Evolutionary conservation across 1,140 invertebrate genomes (phyloP).

Genomic region (Lepidurus apus): DNA sequence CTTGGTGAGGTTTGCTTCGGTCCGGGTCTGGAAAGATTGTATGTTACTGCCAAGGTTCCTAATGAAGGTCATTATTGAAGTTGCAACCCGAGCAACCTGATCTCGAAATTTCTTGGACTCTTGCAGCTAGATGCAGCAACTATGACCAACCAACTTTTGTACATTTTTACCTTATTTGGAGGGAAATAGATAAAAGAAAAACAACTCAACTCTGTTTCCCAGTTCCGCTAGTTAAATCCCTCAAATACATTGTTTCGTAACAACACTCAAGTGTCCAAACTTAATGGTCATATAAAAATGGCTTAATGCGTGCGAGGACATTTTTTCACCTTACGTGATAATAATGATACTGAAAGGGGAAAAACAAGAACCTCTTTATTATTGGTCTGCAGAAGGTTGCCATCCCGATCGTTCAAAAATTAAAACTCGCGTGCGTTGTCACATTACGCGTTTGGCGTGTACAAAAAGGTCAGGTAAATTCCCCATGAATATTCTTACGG

Average conservation of each 20-base stretch:
- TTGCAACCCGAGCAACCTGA: not conserved
- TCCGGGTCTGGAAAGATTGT: not conserved
- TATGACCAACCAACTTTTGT: not conserved
- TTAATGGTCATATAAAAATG: no score
- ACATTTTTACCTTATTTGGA: not conserved
- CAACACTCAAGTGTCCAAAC: no score
- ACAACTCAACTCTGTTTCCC: no score
- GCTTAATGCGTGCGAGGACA: no score
- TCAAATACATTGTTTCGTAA: no score
- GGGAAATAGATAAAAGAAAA: not conserved
- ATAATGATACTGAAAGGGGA: no score
- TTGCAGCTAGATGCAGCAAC: not conserved
- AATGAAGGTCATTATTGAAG: conserved; percentile 11
- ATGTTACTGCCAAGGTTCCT: conserved; percentile 14
- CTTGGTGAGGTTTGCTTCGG: not conserved
- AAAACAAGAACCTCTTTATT: no score
- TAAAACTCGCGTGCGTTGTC: no score
- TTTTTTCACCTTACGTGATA: no score
- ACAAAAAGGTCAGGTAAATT: not conserved
- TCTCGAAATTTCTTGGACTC: not conserved
- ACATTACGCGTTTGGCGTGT: not conserved
- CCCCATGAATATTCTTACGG: not conserved
- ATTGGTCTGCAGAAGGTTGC: no score
- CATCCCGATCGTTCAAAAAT: no score
- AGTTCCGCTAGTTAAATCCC: no score